Percentiles rank a stretch among this genome's conserved stretches.
Evolutionary conservation across 1,140 invertebrate genomes (phyloP).

Genomic region (Euwallacea fornicatus): DNA sequence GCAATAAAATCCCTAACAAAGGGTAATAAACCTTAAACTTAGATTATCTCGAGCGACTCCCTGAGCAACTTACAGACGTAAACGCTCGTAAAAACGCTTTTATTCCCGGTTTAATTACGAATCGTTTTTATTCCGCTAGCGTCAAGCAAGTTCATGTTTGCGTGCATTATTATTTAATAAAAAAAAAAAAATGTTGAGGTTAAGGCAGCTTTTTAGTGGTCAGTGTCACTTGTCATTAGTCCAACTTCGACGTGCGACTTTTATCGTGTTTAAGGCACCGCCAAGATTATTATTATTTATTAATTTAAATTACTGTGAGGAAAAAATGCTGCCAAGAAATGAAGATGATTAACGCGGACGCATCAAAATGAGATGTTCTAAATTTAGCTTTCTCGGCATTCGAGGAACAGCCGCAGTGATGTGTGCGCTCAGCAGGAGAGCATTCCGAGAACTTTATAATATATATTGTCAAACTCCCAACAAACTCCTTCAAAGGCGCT

Average conservation of each 20-base stretch:
- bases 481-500: slow-evolving; percentile 3
- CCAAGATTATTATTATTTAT: no score
- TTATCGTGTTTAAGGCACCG: no score
- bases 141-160: no score
- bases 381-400: slow-evolving; percentile 10
- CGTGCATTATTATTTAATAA: no score
- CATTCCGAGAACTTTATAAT: slow-evolving; percentile 4
- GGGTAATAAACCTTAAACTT: slow-evolving; percentile 24
- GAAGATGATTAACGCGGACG: slow-evolving; percentile 9
- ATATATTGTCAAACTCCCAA: slow-evolving; percentile 5
- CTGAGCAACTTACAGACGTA: slow-evolving; percentile 16
- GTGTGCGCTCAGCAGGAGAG: slow-evolving; percentile 10
- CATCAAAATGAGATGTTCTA: slow-evolving; percentile 16
- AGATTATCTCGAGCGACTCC: slow-evolving; percentile 18
- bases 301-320: background rate
- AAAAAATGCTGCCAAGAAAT: background rate
- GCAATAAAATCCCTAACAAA: slow-evolving; percentile 16
- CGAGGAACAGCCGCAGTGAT: slow-evolving; percentile 4
- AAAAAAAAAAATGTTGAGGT: no score
- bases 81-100: slow-evolving; percentile 22
- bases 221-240: no score
- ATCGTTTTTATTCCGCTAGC: no score
- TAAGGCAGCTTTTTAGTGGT: no score
- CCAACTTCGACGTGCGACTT: no score
- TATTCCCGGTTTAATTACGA: slow-evolving; percentile 19